Percentiles rank a stretch among this genome's conserved stretches.
phyloP scores from a whole-genome alignment of 2,113 vertebrate genomes.

The Lichenostomus cassidix region DNA sequence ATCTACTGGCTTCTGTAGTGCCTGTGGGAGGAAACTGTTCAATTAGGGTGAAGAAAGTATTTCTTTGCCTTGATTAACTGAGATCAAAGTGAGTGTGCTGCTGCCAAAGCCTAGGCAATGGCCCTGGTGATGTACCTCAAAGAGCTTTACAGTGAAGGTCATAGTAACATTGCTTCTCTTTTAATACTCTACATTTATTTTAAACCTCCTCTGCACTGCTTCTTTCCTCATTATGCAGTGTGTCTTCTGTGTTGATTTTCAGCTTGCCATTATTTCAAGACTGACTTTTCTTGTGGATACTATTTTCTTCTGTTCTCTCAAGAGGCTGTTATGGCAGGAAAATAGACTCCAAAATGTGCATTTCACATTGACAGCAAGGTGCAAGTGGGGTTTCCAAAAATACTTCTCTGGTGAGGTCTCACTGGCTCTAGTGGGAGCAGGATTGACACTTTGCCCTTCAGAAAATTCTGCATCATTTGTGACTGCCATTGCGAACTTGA shows the following conservation, averaged over 20 bases:
- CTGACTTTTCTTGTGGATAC: neutral
- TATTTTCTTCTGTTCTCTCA: neutral
- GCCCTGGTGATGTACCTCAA: neutral
- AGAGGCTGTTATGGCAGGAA: neutral
- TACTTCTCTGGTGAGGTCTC: neutral
- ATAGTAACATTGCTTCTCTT: neutral
- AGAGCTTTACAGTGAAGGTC: neutral
- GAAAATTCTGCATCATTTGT: neutral
- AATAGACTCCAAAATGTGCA: neutral
- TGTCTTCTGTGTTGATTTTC: neutral
- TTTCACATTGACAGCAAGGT: neutral
- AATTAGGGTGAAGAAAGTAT: neutral
- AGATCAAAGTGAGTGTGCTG: neutral
- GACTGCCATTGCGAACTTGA: neutral
- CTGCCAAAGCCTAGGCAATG: neutral
- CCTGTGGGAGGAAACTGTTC: neutral
- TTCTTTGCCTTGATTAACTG: neutral
- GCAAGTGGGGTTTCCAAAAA: neutral
- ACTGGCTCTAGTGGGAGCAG: neutral
- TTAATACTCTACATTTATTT: neutral
- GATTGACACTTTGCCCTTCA: neutral
- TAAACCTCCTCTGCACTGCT: neutral
- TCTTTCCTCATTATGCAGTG: neutral
- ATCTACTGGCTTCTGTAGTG: neutral
- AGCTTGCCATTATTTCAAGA: neutral